Evolutionary conservation across 2,113 vertebrate genomes (phyloP).

Genomic region (Stercorarius parasiticus): DNA sequence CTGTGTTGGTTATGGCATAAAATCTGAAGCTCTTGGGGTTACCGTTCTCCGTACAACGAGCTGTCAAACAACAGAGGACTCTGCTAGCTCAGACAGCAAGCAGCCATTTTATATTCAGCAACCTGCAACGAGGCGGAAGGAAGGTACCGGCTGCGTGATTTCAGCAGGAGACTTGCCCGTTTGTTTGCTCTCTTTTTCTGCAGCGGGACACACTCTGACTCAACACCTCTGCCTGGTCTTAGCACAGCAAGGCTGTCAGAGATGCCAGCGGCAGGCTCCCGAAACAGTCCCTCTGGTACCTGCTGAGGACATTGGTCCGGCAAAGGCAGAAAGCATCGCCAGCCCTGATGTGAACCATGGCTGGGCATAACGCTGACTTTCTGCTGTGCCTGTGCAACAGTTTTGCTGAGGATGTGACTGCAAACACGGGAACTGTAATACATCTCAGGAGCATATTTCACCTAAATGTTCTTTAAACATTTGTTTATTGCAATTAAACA

Average conservation of each 20-base stretch:
- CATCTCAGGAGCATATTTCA: constrained; percentile 10
- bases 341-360: background rate
- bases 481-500: constrained; percentile 64
- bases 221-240: background rate
- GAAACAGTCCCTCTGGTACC: background rate
- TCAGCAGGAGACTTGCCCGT: background rate
- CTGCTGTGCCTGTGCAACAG: background rate
- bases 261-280: background rate
- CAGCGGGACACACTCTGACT: background rate
- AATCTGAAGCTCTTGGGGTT: background rate
- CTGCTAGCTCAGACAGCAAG: background rate
- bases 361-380: background rate
- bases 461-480: constrained; percentile 42
- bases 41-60: background rate
- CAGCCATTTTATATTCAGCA: background rate
- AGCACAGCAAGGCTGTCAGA: background rate
- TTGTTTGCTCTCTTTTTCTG: background rate
- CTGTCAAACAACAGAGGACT: background rate
- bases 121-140: background rate
- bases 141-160: background rate
- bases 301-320: background rate
- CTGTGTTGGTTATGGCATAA: background rate
- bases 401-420: background rate
- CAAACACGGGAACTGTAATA: background rate
- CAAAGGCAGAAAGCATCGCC: background rate